Base-by-base conservation (phyloP, 2,113 vertebrate genomes). In the Dipodomys ordii region DNA sequence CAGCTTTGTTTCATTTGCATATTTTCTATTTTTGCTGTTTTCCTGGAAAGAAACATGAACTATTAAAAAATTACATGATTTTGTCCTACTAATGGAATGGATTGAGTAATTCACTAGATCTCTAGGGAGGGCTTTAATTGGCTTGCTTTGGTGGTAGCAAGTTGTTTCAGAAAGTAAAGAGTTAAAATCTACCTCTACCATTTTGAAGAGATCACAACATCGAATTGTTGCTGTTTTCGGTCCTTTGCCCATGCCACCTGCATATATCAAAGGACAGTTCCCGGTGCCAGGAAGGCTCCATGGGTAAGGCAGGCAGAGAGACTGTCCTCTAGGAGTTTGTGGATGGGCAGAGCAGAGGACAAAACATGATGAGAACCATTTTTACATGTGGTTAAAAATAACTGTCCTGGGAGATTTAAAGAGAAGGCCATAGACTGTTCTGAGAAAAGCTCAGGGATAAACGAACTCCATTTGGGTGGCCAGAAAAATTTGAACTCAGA, bases 41-140 rank as follows among this genome's bases (percentile, higher is more conserved):
- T 93, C 76, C 53, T 93, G 74, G 11, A 92, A 16, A 4, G 84
- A 67, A 90, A 92, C 44, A 22, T 81, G 27, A 93, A 65, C 39
- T 84, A 67, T 16, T 57, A 84, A 65, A 93, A 83, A 94, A 15
- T 53, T 28, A 78, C 30, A 18, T 44, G 67, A 68, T 30, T 62
- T 83, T 77, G 2, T 30, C 35, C 23, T 87, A n/a, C 28, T 83
- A 62, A 72, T 35, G 28, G 13, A 67, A 39, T 11, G 83, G 35
- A 62, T 87, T 80, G 5, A 88, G 46, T 62, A 82, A 74, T 65
- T 82, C 64, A 32, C 79, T 78, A 35, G 39, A 60, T 82, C 81
- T 64, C 23, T 76, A 77, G 53, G 11, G 49, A 82, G 32, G 39
- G 7, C 5, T 96, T 76, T 95, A 25, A 30, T 95, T 85, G 90